Conservation (phyloP, 1,140 invertebrate species). For the Sipha flava region DNA sequence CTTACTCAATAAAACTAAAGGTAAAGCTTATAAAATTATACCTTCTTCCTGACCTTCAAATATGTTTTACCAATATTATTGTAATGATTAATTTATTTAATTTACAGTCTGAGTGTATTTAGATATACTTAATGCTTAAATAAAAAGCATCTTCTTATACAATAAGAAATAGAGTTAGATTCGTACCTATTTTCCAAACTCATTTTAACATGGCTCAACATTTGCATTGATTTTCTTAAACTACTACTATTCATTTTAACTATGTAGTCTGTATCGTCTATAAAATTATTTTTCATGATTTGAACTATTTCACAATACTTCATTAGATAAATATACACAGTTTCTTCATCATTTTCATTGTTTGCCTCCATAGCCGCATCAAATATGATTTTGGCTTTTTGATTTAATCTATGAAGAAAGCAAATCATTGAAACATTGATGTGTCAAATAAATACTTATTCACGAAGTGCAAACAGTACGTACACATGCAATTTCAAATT, state of each 20-base stretch:
- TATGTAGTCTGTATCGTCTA: background rate
- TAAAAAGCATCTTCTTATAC: too few relatives aligned
- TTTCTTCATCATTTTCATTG: slow-evolving; percentile 19
- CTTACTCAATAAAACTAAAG: too few relatives aligned
- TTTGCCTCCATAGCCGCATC: background rate
- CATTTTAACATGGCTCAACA: background rate
- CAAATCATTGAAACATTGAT: background rate
- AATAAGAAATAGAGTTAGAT: too few relatives aligned
- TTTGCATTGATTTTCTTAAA: background rate
- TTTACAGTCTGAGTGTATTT: too few relatives aligned
- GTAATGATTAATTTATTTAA: too few relatives aligned
- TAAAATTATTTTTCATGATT: background rate
- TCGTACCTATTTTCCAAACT: slow-evolving; percentile 13
- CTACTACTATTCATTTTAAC: background rate
- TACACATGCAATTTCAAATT: background rate
- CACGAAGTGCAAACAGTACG: background rate
- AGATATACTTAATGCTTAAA: too few relatives aligned
- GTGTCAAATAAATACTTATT: background rate
- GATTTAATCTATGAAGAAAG: background rate
- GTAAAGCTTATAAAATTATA: too few relatives aligned
- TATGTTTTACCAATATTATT: too few relatives aligned
- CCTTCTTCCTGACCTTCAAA: too few relatives aligned
- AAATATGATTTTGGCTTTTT: background rate
- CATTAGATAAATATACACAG: slow-evolving; percentile 23
- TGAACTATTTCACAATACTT: slow-evolving; percentile 11